phyloP scores from a whole-genome alignment of 2,113 vertebrate genomes.

The Odobenus rosmarus region DNA sequence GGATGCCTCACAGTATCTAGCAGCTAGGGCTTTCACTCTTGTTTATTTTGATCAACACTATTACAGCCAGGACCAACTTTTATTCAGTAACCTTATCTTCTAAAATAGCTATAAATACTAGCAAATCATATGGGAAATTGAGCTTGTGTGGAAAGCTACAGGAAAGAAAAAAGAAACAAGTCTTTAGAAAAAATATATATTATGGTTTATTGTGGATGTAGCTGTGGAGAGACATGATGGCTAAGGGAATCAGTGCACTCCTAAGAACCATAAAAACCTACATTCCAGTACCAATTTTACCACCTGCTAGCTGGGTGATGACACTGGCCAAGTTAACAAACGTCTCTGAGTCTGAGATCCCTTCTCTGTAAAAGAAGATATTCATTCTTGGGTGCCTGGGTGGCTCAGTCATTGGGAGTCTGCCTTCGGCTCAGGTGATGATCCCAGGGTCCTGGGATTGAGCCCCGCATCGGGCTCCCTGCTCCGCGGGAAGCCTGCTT shows the following conservation, averaged over 20 bases:
- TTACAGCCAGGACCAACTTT: neutral
- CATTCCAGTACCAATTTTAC: neutral
- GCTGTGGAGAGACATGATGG: neutral
- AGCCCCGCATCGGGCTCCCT: no score
- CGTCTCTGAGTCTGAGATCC: neutral
- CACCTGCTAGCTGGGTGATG: neutral
- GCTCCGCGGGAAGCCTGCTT: no score
- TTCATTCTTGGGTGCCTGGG: neutral
- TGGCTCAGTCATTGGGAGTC: no score
- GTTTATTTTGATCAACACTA: neutral
- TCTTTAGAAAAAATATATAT: neutral
- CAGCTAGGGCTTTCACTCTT: neutral
- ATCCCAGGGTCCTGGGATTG: no score
- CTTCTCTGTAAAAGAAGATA: neutral
- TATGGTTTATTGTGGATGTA: neutral
- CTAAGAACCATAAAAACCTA: neutral
- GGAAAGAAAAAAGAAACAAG: constrained; percentile 3
- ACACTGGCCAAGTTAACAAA: neutral
- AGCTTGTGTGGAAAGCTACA: constrained; percentile 20
- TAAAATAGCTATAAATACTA: constrained; percentile 17
- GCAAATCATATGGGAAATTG: constrained; percentile 12
- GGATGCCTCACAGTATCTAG: neutral
- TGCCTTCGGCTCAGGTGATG: no score
- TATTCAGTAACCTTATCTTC: constrained; percentile 12
- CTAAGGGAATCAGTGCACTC: neutral